Conservation (phyloP, 92 coral and sea anemone species). For the Diadumene lineata region DNA sequence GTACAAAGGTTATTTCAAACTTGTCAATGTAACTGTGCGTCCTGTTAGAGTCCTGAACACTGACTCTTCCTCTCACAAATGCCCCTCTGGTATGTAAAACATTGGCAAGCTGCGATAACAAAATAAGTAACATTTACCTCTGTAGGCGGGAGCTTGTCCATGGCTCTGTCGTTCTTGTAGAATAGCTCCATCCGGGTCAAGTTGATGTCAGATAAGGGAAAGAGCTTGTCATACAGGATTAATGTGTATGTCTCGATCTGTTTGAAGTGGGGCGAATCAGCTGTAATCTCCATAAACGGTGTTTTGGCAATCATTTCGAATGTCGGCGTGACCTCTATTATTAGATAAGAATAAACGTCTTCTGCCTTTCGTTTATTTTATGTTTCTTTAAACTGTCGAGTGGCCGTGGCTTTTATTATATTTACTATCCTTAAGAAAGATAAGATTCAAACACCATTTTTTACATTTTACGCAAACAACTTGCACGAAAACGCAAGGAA, state of each 20-base stretch:
- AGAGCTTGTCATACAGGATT: conserved; percentile 58
- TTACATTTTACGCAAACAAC: too few species aligned
- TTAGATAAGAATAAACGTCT: too few species aligned
- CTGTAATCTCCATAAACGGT: conserved; percentile 48
- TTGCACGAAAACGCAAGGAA: too few species aligned
- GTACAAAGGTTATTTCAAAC: conserved; percentile 14
- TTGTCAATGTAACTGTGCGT: conserved; percentile 16
- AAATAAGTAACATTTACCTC: conserved; percentile 42
- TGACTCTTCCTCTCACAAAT: too few species aligned
- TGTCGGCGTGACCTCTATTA: conserved; percentile 61
- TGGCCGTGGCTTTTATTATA: too few species aligned
- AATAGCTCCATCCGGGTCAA: conserved; percentile 49
- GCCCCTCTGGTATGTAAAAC: too few species aligned
- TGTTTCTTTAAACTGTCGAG: too few species aligned
- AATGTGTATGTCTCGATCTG: conserved; percentile 44
- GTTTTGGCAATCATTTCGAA: conserved; percentile 49
- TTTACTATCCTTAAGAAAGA: too few species aligned
- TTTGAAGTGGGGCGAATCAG: conserved; percentile 51
- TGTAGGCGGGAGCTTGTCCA: conserved; percentile 69
- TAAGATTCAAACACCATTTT: too few species aligned
- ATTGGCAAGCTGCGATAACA: too few species aligned
- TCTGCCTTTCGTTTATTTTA: too few species aligned
- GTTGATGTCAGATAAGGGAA: conserved; percentile 37
- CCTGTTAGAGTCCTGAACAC: too few species aligned
- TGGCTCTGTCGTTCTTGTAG: conserved; percentile 58